phyloP scores from a whole-genome alignment of 2,113 vertebrate genomes.

The Myrmecophaga tridactyla region DNA sequence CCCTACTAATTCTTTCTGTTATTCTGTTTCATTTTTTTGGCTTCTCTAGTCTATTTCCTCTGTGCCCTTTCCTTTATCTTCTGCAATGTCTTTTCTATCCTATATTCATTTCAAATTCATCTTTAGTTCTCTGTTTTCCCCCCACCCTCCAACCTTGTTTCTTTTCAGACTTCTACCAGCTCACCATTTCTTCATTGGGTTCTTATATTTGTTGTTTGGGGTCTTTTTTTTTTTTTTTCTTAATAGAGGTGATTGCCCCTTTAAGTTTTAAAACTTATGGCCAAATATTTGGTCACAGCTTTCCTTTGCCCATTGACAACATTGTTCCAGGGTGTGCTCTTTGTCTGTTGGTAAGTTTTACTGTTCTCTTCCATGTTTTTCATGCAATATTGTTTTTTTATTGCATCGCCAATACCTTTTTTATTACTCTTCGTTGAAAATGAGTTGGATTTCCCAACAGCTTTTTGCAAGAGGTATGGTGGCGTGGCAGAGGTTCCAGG shows the following conservation, averaged over 20 bases:
- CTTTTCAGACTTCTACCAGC: not conserved
- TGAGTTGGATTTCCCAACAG: not conserved
- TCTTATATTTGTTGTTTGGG: not conserved
- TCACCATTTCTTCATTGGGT: not conserved
- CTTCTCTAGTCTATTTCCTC: not conserved
- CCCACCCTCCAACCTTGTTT: too few relatives aligned
- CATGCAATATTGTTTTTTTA: not conserved
- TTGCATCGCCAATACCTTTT: not conserved
- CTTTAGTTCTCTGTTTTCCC: not conserved
- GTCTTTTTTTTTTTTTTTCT: not conserved
- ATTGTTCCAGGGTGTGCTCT: not conserved
- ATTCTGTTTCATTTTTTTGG: not conserved
- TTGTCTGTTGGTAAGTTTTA: not conserved
- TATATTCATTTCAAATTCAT: not conserved
- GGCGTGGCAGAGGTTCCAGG: not conserved
- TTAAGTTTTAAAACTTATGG: not conserved
- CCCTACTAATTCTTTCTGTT: not conserved
- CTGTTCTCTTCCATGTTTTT: not conserved
- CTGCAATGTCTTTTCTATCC: not conserved
- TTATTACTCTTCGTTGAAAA: not conserved
- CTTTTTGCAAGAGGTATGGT: not conserved
- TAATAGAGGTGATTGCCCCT: not conserved
- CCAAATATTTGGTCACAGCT: not conserved
- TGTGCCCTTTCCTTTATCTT: not conserved
- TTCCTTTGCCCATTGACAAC: not conserved